Conservation (phyloP, 2,888 invertebrate species). For the Pedicia rivosa region DNA sequence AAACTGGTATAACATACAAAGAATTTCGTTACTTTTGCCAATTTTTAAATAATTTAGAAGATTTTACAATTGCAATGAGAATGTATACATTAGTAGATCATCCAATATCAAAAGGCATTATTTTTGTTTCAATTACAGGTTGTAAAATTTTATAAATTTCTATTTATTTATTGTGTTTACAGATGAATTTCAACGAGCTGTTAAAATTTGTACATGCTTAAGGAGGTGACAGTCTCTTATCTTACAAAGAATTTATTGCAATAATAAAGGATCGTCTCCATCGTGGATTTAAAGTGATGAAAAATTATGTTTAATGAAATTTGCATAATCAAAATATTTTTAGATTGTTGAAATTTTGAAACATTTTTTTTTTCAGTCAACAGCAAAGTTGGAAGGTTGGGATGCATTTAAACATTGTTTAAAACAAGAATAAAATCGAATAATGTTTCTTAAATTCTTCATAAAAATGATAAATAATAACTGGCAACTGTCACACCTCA, state of each 20-base stretch:
- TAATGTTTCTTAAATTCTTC: not conserved
- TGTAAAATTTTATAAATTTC: too few relatives aligned
- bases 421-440: conserved; percentile 61
- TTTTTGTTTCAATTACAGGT: too few relatives aligned
- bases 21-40: conserved; percentile 95
- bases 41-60: conserved; percentile 93
- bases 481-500: too few relatives aligned
- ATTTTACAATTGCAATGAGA: conserved; percentile 93
- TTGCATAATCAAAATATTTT: not conserved
- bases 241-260: conserved; percentile 94
- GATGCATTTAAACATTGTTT: conserved; percentile 83
- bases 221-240: conserved; percentile 89
- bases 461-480: too few relatives aligned
- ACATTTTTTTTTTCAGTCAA: conserved; percentile 51
- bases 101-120: conserved; percentile 85
- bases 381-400: conserved; percentile 80
- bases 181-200: conserved; percentile 93
- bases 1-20: conserved; percentile 74
- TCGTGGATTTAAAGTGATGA: conserved; percentile 76
- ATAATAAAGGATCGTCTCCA: conserved; percentile 97
- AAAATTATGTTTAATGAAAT: too few relatives aligned
- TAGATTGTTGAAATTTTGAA: not conserved
- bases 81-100: conserved; percentile 95
- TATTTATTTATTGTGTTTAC: conserved; percentile 18
- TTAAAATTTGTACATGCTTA: conserved; percentile 90